Evolutionary conservation across 2,888 invertebrate species (phyloP), one percentile per base, ranked within the genome.

Genomic region (Endotricha flammealis): DNA sequence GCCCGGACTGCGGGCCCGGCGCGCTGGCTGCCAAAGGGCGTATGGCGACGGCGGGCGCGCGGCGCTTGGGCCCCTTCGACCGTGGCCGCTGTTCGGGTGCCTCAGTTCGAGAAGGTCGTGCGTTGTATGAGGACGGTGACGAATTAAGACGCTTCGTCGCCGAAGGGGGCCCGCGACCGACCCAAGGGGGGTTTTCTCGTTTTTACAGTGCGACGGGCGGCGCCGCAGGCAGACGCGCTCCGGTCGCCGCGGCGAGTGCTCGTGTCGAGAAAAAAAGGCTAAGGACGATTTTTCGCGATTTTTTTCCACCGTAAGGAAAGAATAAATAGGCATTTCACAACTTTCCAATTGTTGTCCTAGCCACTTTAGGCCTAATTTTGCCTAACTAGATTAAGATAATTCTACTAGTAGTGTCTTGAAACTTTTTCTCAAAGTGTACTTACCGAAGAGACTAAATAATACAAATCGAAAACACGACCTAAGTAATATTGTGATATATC

Each of bases 241-340:
- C 68, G 58, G 57, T 58, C 78, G 80, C 64, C 76, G 83, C 71
- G 75, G 65, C 52, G 76, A 77, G 75, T 78, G 83, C 79, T 74
- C 69, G 77, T 65, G 61, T 65, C 67, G 63, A 59, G 49, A 45
- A 30, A 39, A 29, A 20, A 35, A 36, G 34, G 36, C 23, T 41
- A 25, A 39, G 32, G 30, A 34, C 48, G 46, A 49, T 43, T 58
- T 59, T 62, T 44, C 73, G 68, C 64, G 62, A 67, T 57, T 67
- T 64, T 67, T 64, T 61, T 56, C 54, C 54, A 56, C 48, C 51
- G 48, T 13, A 39, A 39, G 44, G 50, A 46, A 60, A 61, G 62
- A 54, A 38, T 36, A 39, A 42, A 38, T n/a, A 32, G 28, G 32
- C 29, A 34, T 42, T 48, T 48, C 41, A 25, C 23, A 28, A 29